Evolutionary conservation across 2,797 vertebrate species (phyloP).

Genomic region (Mus minutoides): DNA sequence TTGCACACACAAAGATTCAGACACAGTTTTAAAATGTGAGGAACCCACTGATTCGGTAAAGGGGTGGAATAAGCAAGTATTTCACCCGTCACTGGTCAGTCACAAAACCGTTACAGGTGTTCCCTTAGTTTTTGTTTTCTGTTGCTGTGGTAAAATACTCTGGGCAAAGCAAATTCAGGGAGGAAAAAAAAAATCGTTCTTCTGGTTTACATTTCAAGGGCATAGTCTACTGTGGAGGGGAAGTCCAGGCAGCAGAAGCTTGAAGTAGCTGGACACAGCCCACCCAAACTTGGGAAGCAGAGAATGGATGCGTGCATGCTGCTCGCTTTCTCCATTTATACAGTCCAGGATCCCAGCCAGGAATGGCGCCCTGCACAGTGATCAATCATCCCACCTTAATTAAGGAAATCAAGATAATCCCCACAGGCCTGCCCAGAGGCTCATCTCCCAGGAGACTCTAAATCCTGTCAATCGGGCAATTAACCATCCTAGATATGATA

Average conservation of each 20-base stretch:
- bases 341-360: neutral
- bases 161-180: neutral
- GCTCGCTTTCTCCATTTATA: neutral
- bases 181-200: neutral
- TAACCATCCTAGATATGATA: neutral
- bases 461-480: neutral
- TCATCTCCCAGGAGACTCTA: neutral
- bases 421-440: neutral
- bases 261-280: neutral
- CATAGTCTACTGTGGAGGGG: neutral
- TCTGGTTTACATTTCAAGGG: neutral
- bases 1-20: neutral
- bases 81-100: neutral
- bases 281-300: too few relatives aligned
- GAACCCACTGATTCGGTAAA: neutral
- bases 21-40: neutral
- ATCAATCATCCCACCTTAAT: neutral
- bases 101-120: neutral
- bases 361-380: neutral
- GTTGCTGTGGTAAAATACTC: neutral
- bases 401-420: neutral
- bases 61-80: neutral
- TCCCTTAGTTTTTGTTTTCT: neutral
- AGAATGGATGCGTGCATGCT: neutral
- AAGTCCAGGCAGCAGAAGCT: neutral